A percentile compares a stretch with the other conserved stretches of the same genome.
These are phyloP conservation scores for Brachionus sp. DNA, from an alignment of 1,140 invertebrate species.

Conservation along the genomic window DNA sequence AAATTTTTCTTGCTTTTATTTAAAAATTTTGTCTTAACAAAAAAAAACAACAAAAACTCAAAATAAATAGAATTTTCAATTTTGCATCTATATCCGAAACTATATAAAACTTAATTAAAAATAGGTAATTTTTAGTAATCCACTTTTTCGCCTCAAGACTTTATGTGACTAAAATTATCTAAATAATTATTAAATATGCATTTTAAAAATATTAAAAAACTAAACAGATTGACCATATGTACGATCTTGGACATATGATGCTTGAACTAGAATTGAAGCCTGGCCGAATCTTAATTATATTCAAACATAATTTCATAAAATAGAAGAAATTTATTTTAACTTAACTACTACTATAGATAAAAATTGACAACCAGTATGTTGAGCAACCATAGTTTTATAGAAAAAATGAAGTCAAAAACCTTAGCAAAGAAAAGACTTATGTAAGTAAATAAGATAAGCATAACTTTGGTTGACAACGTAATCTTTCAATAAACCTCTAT, in stretches of 20 bases:
- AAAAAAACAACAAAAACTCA: background rate
- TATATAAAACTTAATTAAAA: background rate
- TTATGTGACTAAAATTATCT: background rate
- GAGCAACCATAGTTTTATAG: background rate
- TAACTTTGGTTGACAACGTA: background rate
- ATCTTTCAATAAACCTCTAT: background rate
- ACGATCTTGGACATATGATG: background rate
- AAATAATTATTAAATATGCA: background rate
- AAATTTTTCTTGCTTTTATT: background rate
- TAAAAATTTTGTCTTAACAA: background rate
- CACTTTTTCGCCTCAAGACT: background rate
- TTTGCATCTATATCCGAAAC: background rate
- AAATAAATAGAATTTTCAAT: background rate
- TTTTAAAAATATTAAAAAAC: background rate
- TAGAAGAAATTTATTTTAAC: background rate
- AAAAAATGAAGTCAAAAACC: background rate
- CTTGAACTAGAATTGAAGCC: background rate
- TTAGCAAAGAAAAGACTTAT: background rate
- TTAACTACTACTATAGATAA: background rate
- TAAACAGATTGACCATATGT: background rate
- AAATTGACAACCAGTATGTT: background rate
- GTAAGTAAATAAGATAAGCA: conserved; percentile 9
- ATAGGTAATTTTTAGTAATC: background rate
- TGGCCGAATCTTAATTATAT: background rate
- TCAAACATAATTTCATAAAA: background rate